Conservation (phyloP, 2,113 vertebrate species). For the Gallinago jamesoni region DNA sequence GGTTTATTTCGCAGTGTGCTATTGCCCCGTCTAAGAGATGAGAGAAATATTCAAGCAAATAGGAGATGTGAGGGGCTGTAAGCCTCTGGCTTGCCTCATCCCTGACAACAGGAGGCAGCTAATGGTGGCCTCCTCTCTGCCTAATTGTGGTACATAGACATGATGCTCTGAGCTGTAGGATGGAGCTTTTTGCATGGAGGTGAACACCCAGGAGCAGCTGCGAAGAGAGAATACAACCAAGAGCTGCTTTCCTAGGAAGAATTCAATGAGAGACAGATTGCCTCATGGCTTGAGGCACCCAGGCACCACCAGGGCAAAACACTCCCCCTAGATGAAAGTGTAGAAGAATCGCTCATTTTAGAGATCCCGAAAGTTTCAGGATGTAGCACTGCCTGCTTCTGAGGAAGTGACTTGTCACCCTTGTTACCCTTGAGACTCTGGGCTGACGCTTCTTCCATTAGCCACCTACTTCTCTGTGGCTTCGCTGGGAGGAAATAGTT, state of each 20-base stretch:
- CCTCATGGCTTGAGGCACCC: neutral
- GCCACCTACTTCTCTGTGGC: neutral
- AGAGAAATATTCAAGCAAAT: neutral
- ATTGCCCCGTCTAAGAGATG: neutral
- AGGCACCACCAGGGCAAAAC: neutral
- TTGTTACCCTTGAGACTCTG: conserved; percentile 7
- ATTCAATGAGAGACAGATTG: neutral
- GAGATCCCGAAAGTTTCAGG: neutral
- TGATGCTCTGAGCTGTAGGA: neutral
- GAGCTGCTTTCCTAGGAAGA: neutral
- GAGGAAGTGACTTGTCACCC: neutral
- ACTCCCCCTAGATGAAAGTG: neutral
- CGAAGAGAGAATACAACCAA: neutral
- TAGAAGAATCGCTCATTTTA: neutral
- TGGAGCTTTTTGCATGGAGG: neutral
- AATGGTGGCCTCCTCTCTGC: neutral
- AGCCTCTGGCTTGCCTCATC: neutral
- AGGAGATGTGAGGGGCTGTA: neutral
- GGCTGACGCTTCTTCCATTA: neutral
- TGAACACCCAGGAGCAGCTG: neutral
- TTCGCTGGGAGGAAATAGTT: conserved; percentile 4
- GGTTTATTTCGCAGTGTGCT: conserved; percentile 47
- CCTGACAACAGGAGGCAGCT: neutral
- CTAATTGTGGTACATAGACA: neutral
- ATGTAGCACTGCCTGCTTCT: neutral